Percentiles rank a stretch among this genome's conserved stretches.
Conservation (phyloP, 1,140 invertebrate genomes). For the Drosophila nikananu region DNA sequence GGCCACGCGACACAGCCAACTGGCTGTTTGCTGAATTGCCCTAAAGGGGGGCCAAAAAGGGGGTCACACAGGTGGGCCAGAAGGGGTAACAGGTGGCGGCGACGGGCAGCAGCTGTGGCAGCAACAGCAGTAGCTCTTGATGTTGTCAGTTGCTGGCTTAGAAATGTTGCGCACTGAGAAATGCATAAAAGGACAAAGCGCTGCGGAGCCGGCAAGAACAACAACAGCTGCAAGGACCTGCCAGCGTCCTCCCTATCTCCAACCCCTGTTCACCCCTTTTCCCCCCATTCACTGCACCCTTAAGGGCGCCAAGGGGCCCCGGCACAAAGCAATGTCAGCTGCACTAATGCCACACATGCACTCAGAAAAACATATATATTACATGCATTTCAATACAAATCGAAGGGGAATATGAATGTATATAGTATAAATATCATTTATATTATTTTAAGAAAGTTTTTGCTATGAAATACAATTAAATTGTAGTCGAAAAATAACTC, state of each 20-base stretch:
- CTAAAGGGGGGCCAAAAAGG: background rate
- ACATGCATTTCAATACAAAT: background rate
- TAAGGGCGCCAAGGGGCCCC: constrained; percentile 16
- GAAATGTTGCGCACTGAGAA: constrained; percentile 44
- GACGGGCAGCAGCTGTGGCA: constrained; percentile 2
- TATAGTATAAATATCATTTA: background rate
- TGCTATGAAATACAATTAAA: background rate
- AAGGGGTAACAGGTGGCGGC: constrained; percentile 1
- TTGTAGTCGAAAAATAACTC: background rate
- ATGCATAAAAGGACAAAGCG: constrained; percentile 53
- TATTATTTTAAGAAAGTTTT: background rate
- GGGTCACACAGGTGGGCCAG: constrained; percentile 10
- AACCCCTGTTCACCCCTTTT: background rate
- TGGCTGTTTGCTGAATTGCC: constrained; percentile 24
- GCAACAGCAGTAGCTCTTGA: constrained; percentile 27
- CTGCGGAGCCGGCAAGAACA: constrained; percentile 18
- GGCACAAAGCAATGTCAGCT: constrained; percentile 48
- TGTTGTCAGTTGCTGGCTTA: constrained; percentile 63
- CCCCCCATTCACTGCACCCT: background rate
- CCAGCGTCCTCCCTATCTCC: background rate
- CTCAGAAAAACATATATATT: background rate
- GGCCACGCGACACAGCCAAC: constrained; percentile 39
- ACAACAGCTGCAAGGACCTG: constrained; percentile 20
- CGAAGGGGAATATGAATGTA: background rate
- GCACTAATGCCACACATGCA: constrained; percentile 43